Evolutionary conservation across 2,113 vertebrate species (phyloP), one percentile per base, ranked within the genome.

Genomic region (Bubo scandiacus): DNA sequence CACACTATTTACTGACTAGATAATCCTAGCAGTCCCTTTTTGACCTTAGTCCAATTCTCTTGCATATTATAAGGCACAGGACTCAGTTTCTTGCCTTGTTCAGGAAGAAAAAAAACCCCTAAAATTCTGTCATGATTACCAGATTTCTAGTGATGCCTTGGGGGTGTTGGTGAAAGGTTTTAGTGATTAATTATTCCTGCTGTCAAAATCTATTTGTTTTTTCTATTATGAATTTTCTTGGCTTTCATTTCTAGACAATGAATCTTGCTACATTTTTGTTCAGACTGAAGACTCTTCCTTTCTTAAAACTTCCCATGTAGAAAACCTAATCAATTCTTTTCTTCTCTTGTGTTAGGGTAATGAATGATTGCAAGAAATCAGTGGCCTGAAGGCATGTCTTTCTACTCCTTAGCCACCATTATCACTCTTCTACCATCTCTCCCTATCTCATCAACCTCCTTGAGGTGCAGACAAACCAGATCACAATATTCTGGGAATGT

Each of bases 181-280:
- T 32, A 65, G 43, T 73, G 81, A 93, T 91, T 95, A 97, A 79
- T 90, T 91, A 94, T 85, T 91, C 58, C 65, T 22, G 26, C 70
- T 94, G 93, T 72, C 87, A 96, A 85, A 81, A 81, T 43, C 58
- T 73, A 47, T 79, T 84, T 89, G 30, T 36, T 63, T 47, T 86
- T 86, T 36, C 52, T 54, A 43, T 71, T 71, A 87, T 15, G 9
- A 75, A 29, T 75, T 77, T 86, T 91, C 78, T 95, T 95, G 78
- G 81, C 78, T 90, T 94, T 94, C 49, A 77, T 62, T 85, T 95
- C 87, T 30, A 90, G 45, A 75, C 78, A 91, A 90, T 0, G 0
- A 81, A 81, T 90, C 62, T 82, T 75, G 36, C 26, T 68, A 1
- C 66, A 58, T 61, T 93, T 95, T 82, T 38, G 30, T 91, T 72